Percentiles rank a stretch among this genome's conserved stretches.
Conservation (phyloP, 1,140 invertebrate genomes). For the Megathymus violae region DNA sequence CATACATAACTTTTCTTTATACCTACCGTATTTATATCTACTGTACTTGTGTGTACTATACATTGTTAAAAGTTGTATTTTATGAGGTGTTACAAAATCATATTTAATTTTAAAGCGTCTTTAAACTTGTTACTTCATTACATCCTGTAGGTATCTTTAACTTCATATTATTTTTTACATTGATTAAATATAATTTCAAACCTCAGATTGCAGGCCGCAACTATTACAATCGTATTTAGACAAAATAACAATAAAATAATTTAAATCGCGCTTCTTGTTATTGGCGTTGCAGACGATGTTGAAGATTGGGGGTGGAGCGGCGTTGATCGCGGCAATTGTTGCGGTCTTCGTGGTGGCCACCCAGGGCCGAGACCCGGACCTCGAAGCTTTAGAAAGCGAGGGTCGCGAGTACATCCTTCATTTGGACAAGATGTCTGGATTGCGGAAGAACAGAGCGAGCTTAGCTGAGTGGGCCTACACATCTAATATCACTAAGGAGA, state of each 20-base stretch:
- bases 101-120: no score
- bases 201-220: no score
- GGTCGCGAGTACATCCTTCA: slow-evolving; percentile 85
- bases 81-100: no score
- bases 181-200: no score
- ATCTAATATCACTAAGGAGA: slow-evolving; percentile 89
- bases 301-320: slow-evolving; percentile 73
- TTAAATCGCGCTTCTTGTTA: background rate
- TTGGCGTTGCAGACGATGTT: slow-evolving; percentile 71
- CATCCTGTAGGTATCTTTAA: no score
- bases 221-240: no score
- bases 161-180: no score
- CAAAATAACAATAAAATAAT: background rate
- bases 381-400: slow-evolving; percentile 85
- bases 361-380: slow-evolving; percentile 78
- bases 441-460: slow-evolving; percentile 84
- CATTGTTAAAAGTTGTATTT: no score
- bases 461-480: slow-evolving; percentile 88
- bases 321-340: slow-evolving; percentile 69
- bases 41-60: no score
- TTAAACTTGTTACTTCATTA: no score
- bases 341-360: slow-evolving; percentile 77
- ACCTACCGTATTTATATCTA: no score
- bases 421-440: slow-evolving; percentile 84
- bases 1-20: no score